Conservation (phyloP, 2,888 invertebrate genomes). For the Anoncus sp. region DNA sequence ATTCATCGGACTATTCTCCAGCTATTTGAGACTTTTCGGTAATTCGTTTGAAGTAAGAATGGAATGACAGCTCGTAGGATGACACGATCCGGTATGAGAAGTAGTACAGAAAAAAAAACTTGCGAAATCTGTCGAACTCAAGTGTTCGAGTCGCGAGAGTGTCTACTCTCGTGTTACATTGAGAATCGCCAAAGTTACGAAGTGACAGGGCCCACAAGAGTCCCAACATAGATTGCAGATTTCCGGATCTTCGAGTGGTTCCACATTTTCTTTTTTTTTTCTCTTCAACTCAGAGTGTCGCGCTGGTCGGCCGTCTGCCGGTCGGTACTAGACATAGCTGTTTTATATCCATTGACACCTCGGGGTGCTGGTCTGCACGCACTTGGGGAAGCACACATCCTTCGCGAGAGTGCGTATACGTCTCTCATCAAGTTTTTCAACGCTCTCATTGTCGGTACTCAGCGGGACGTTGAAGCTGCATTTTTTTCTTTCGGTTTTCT, state of each 20-base stretch:
- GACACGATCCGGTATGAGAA: constrained; percentile 1
- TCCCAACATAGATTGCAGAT: constrained; percentile 68
- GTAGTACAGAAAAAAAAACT: constrained; percentile 64
- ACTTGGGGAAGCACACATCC: constrained; percentile 32
- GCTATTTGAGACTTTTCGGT: constrained; percentile 24
- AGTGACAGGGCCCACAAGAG: constrained; percentile 13
- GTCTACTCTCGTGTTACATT: constrained; percentile 33
- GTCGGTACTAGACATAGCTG: constrained; percentile 3
- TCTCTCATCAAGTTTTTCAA: constrained; percentile 39
- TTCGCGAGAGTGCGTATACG: constrained; percentile 4
- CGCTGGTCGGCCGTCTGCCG: constrained; percentile 13
- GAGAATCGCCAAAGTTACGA: constrained; percentile 52
- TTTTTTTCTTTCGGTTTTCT: constrained; percentile 1
- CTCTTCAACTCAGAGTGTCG: constrained; percentile 17
- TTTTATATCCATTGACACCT: constrained; percentile 54
- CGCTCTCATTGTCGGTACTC: constrained; percentile 45
- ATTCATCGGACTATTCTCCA: background rate
- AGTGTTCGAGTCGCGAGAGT: constrained; percentile 56
- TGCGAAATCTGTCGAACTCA: constrained; percentile 72
- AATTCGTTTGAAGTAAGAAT: constrained; percentile 57
- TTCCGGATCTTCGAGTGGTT: constrained; percentile 72
- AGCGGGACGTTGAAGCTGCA: constrained; percentile 49
- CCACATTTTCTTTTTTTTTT: constrained; percentile 10
- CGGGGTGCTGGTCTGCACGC: constrained; percentile 24
- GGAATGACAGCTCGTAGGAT: constrained; percentile 42